phyloP scores from a whole-genome alignment of 2,888 invertebrate species.

The Campopleginae sp. region DNA sequence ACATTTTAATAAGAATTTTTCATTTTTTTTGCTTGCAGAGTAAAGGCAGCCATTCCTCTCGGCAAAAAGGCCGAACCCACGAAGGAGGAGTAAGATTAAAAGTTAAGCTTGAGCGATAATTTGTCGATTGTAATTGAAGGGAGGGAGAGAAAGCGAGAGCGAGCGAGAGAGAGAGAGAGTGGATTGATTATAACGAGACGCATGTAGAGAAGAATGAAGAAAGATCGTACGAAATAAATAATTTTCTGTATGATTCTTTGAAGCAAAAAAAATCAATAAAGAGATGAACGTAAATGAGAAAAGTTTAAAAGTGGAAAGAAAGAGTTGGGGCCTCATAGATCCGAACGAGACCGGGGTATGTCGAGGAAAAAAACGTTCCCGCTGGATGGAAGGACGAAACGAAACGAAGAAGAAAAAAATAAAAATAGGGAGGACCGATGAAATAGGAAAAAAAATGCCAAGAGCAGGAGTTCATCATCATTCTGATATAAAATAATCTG shows the following conservation, averaged over 20 bases:
- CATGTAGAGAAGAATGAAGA: conserved; percentile 29
- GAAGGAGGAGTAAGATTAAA: conserved; percentile 90
- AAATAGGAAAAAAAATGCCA: conserved; percentile 25
- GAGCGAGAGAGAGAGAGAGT: conserved; percentile 43
- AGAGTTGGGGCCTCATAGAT: conserved; percentile 38
- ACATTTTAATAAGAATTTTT: neutral
- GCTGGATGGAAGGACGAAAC: conserved; percentile 55
- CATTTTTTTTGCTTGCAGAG: conserved; percentile 86
- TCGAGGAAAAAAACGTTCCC: conserved; percentile 41
- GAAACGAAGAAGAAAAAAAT: conserved; percentile 37
- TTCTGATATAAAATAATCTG: conserved; percentile 61
- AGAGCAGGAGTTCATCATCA: conserved; percentile 66
- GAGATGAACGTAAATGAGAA: conserved; percentile 56
- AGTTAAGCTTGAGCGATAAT: conserved; percentile 58
- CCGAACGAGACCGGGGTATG: conserved; percentile 28
- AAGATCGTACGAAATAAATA: conserved; percentile 23
- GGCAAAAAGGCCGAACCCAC: conserved; percentile 94
- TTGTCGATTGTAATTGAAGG: conserved; percentile 59
- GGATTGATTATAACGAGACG: conserved; percentile 54
- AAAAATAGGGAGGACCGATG: conserved; percentile 56
- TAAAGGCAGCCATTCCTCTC: conserved; percentile 94
- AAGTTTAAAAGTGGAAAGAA: conserved; percentile 37
- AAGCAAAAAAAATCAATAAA: conserved; percentile 54
- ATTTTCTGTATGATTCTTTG: conserved; percentile 32
- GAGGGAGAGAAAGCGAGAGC: conserved; percentile 54